Conservation (phyloP, 2,113 vertebrate species). For the Brachyhypopomus occidentalis region DNA sequence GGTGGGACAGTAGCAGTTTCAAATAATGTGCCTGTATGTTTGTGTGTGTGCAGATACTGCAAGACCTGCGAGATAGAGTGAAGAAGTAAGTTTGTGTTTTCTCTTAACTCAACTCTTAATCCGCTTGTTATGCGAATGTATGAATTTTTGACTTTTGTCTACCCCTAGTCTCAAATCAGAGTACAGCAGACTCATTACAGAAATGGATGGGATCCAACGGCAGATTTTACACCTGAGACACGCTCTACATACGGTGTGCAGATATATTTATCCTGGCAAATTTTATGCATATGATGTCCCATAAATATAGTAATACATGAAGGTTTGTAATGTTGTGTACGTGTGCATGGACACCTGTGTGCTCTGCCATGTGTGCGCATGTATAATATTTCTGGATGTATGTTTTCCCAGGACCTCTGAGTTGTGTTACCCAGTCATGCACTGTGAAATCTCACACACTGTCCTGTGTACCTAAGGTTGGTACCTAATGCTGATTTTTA, state of each 20-base stretch:
- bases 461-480: not conserved
- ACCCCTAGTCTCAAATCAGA: constrained; percentile 30
- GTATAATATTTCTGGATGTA: not conserved
- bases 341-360: not conserved
- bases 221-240: constrained; percentile 43
- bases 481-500: not conserved
- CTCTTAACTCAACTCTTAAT: not conserved
- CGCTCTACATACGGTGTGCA: not conserved
- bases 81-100: constrained; percentile 26
- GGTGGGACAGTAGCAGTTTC: not conserved
- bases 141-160: not conserved
- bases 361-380: not conserved
- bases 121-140: not conserved
- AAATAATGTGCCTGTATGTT: not conserved
- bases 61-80: constrained; percentile 25
- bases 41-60: constrained; percentile 27
- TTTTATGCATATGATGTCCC: too few relatives aligned
- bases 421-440: not conserved
- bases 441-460: not conserved
- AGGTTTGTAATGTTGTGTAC: not conserved
- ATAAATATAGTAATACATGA: too few relatives aligned
- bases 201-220: not conserved
- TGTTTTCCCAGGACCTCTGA: constrained; percentile 8
- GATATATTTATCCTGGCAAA: too few relatives aligned
- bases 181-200: not conserved